Evolutionary conservation across 2,113 vertebrate species (phyloP).

Genomic region (Corythaixoides concolor): DNA sequence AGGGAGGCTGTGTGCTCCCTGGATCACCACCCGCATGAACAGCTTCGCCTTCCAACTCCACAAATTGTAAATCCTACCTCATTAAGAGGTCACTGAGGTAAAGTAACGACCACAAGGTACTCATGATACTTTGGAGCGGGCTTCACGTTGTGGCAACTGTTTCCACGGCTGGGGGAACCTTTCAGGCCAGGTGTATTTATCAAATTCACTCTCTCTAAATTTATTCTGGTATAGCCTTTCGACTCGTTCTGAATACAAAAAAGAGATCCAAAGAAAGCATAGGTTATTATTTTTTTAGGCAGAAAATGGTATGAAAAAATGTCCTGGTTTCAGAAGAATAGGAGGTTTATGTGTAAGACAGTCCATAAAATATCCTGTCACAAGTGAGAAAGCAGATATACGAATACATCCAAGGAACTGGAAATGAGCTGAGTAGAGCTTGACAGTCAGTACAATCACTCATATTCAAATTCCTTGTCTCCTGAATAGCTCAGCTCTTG

Average conservation of each 20-base stretch:
- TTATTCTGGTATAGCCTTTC: conserved; percentile 9
- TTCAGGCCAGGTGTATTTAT: conserved; percentile 26
- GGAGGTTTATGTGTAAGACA: background rate
- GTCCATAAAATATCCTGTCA: conserved; percentile 26
- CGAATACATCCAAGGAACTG: background rate
- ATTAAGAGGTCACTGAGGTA: background rate
- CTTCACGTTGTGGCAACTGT: background rate
- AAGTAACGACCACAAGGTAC: background rate
- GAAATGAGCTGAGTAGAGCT: background rate
- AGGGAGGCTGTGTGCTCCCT: background rate
- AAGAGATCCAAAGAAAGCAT: conserved; percentile 28
- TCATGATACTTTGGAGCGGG: background rate
- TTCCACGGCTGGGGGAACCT: background rate
- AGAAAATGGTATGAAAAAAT: background rate
- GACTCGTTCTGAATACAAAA: background rate
- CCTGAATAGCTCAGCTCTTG: background rate
- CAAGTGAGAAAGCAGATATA: background rate
- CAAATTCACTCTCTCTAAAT: conserved; percentile 39
- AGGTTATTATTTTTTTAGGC: background rate
- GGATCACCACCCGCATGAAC: background rate
- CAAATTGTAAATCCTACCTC: background rate
- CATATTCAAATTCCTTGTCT: background rate
- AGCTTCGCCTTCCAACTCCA: background rate
- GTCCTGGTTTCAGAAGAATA: conserved; percentile 13
- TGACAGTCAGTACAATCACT: background rate